phyloP scores from a whole-genome alignment of 2,888 invertebrate genomes.

The Thymelicus sylvestris region DNA sequence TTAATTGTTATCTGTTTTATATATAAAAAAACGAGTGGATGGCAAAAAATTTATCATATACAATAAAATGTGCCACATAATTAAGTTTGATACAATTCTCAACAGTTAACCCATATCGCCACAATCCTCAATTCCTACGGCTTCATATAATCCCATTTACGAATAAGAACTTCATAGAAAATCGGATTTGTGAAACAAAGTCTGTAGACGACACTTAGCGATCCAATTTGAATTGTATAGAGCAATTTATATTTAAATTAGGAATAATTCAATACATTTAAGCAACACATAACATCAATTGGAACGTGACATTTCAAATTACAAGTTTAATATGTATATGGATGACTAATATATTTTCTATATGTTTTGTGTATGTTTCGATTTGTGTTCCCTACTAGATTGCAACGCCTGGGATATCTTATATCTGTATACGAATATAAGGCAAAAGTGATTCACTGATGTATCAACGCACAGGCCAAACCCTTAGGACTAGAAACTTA shows the following conservation, averaged over 20 bases:
- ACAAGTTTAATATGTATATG: too few relatives aligned
- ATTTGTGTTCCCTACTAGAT: too few relatives aligned
- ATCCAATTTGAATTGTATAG: conserved; percentile 23
- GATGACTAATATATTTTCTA: too few relatives aligned
- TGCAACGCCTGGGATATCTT: too few relatives aligned
- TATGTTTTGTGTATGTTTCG: too few relatives aligned
- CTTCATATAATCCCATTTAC: conserved; percentile 25
- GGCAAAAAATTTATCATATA: background rate
- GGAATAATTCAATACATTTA: conserved; percentile 25
- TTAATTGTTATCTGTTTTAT: too few relatives aligned
- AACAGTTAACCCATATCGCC: conserved; percentile 5
- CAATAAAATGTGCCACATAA: background rate
- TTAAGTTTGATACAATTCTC: conserved; percentile 13
- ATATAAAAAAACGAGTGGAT: too few relatives aligned
- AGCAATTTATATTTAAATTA: conserved; percentile 30
- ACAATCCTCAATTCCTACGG: background rate
- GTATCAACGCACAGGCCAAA: too few relatives aligned
- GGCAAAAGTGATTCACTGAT: too few relatives aligned
- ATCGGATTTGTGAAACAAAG: conserved; percentile 24
- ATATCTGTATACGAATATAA: too few relatives aligned
- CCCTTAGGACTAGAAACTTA: too few relatives aligned
- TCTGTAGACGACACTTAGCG: conserved; percentile 19
- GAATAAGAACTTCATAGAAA: conserved; percentile 23
- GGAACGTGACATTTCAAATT: background rate
- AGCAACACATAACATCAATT: conserved; percentile 10